phyloP scores from a whole-genome alignment of 2,113 vertebrate species.

The Zosterops japonicus region DNA sequence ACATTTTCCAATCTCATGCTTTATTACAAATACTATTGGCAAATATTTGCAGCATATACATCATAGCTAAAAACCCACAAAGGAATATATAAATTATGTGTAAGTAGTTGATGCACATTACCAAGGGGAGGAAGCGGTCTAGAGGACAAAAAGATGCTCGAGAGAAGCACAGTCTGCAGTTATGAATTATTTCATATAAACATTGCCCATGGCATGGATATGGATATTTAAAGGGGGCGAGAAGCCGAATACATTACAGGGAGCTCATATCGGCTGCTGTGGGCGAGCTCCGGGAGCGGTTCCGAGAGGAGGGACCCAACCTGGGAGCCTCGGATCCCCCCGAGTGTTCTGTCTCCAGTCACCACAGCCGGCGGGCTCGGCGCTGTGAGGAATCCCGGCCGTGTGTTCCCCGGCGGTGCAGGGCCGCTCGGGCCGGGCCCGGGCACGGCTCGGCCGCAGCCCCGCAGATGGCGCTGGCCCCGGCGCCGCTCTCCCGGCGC shows the following conservation, averaged over 20 bases:
- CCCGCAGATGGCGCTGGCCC: conserved; percentile 62
- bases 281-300: background rate
- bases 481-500: background rate
- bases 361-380: rapidly evolving
- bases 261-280: background rate
- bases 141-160: background rate
- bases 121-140: background rate
- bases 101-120: background rate
- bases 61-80: background rate
- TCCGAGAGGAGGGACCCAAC: background rate
- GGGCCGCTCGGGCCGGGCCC: rapidly evolving
- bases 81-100: background rate
- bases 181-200: conserved; percentile 50
- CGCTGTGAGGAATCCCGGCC: rapidly evolving
- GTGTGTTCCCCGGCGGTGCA: rapidly evolving
- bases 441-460: background rate
- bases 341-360: rapidly evolving
- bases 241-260: background rate
- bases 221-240: conserved; percentile 19
- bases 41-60: background rate
- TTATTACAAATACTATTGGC: background rate
- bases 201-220: conserved; percentile 37
- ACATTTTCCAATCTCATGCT: background rate
- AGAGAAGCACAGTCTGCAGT: background rate
- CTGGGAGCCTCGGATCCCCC: background rate